Evolutionary conservation across 2,113 vertebrate genomes (phyloP).

Genomic region (Caranx ignobilis): DNA sequence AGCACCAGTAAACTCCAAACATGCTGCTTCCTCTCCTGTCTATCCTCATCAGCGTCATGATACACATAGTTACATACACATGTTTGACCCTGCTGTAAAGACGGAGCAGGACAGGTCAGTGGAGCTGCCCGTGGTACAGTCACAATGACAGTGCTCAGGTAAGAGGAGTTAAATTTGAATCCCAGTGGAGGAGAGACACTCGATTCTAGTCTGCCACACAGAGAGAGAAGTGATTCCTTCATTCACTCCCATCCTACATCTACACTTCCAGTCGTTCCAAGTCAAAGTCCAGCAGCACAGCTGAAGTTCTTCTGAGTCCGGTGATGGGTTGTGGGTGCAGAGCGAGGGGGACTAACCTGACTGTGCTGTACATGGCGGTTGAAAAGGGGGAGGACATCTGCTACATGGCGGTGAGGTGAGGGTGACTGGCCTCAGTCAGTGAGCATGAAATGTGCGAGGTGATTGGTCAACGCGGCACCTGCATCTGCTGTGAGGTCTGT

Average conservation of each 20-base stretch:
- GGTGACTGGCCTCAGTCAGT: slow-evolving; percentile 47
- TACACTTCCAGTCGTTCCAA: slow-evolving; percentile 57
- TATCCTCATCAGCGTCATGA: slow-evolving; percentile 43
- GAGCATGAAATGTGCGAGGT: slow-evolving; percentile 4
- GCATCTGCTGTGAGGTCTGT: slow-evolving; percentile 85
- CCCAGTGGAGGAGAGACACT: slow-evolving; percentile 53
- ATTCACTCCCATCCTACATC: slow-evolving; percentile 43
- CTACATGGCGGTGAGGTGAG: slow-evolving; percentile 71
- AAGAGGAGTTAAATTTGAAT: slow-evolving; percentile 51
- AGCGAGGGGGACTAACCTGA: slow-evolving; percentile 66
- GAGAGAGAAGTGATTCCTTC: slow-evolving; percentile 33
- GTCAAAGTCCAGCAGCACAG: slow-evolving; percentile 54
- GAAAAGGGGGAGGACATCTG: slow-evolving; percentile 50
- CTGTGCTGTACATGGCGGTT: slow-evolving; percentile 71
- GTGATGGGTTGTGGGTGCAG: slow-evolving; percentile 58
- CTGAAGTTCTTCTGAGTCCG: slow-evolving; percentile 59
- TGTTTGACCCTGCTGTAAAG: slow-evolving; percentile 59
- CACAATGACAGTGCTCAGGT: slow-evolving; percentile 58
- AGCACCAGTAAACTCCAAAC: slow-evolving; percentile 67
- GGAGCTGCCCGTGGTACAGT: slow-evolving; percentile 45
- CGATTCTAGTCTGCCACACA: slow-evolving; percentile 34
- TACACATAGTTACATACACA: slow-evolving; percentile 64
- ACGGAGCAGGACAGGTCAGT: slow-evolving; percentile 51
- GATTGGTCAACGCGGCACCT: slow-evolving; percentile 84
- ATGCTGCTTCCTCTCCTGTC: slow-evolving; percentile 59